A percentile compares a stretch with the other conserved stretches of the same genome.
Conservation (phyloP, 2,797 vertebrate genomes). For the Oreonectes daqikongensis region DNA sequence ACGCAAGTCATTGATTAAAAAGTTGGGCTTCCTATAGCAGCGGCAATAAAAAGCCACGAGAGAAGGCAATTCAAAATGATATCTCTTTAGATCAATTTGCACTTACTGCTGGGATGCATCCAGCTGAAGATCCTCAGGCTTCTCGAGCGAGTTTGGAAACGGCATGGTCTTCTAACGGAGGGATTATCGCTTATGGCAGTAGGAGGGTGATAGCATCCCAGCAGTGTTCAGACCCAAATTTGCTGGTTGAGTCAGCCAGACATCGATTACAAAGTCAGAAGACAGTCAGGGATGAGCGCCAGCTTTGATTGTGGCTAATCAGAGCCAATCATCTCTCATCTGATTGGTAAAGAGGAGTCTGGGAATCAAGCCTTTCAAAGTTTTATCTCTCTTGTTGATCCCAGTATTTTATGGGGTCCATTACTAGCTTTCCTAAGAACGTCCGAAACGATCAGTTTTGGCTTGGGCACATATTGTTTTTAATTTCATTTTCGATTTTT, state of each 20-base stretch:
- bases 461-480: too few relatives aligned
- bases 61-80: conserved; percentile 12
- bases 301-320: conserved; percentile 61
- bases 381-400: conserved; percentile 47
- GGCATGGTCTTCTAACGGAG: conserved; percentile 4
- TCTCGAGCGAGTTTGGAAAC: conserved; percentile 7
- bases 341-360: conserved; percentile 46
- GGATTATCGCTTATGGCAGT: conserved; percentile 35
- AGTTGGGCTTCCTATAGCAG: conserved; percentile 4
- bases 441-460: conserved; percentile 28
- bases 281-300: conserved; percentile 41
- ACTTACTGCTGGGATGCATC: conserved; percentile 1
- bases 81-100: conserved; percentile 6
- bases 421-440: conserved; percentile 35
- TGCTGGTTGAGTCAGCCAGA: conserved; percentile 42
- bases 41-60: neutral
- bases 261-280: conserved; percentile 61
- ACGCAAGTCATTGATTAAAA: conserved; percentile 15
- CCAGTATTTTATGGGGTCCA: conserved; percentile 39
- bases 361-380: conserved; percentile 48
- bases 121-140: conserved; percentile 19
- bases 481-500: neutral
- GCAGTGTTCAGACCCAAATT: conserved; percentile 50
- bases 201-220: conserved; percentile 41
- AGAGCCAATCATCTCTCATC: conserved; percentile 58